Evolutionary conservation across 1,140 invertebrate species (phyloP), one percentile per base, ranked within the genome.

Genomic region (Drosophila hydei): DNA sequence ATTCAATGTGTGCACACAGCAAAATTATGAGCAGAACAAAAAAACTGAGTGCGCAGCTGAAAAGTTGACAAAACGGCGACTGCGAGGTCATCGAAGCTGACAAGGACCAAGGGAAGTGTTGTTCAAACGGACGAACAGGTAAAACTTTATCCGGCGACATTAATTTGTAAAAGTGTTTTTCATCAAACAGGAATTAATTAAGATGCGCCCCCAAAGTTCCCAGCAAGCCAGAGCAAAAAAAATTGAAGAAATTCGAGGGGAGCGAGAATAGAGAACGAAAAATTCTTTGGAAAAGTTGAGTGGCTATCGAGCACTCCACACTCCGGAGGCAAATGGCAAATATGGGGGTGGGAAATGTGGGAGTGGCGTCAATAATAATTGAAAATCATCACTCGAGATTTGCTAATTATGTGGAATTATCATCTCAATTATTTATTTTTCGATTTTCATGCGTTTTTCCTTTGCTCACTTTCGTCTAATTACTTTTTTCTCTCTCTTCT

Each of bases 371-470:
- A 69, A 72, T 72, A 88, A 88, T 88, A 88, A 88, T 88, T 88
- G 83, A 88, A 88, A 89, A 88, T 88, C 83, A 88, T 89, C 84
- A 88, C 75, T 83, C 72, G 78, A 88, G 80, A 89, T 85, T 88
- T 88, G 75, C 84, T 88, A 88, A 88, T 88, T 88, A 88, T 83
- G 75, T 79, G 83, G 84, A 89, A 88, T 88, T 88, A 88, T 89
- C 83, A 83, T 83, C 79, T 88, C 79, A 88, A 88, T 88, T 89
- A 88, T 89, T 83, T 83, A 87, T 88, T 88, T 83, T 83, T 81
- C 83, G 78, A 79, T 78, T 87, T 81, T 67, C 64, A 83, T 83
- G 76, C 79, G 64, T 84, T 77, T 72, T 75, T 77, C 56, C 61
- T 42, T 72, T 27, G n/a, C 14, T 7, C 36, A 33, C 52, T 60